Conservation (phyloP, 2,113 vertebrate genomes). For the Leucoraja erinaceus region DNA sequence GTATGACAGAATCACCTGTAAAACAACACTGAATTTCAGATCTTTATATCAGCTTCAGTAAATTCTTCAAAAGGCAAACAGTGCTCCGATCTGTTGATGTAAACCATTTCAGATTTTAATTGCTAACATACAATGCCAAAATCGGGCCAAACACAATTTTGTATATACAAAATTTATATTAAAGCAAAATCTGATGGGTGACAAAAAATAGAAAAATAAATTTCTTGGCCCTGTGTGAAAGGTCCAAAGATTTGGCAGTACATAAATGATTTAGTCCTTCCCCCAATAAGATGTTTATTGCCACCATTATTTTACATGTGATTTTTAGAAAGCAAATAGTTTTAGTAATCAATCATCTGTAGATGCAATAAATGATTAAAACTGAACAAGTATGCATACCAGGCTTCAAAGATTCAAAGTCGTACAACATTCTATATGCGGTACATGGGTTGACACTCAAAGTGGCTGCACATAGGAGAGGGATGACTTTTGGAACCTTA, state of each 20-base stretch:
- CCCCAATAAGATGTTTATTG: neutral
- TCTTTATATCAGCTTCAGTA: neutral
- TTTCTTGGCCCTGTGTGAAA: too few relatives aligned
- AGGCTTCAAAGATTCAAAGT: slow-evolving; percentile 75
- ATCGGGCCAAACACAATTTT: neutral
- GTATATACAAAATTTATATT: neutral
- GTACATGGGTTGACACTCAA: slow-evolving; percentile 89
- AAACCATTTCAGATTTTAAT: neutral
- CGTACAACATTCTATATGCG: slow-evolving; percentile 76
- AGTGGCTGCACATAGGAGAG: slow-evolving; percentile 76
- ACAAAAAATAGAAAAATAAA: neutral
- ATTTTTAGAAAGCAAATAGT: too few relatives aligned
- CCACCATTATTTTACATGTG: neutral
- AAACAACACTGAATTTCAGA: neutral
- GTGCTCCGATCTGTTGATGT: too few relatives aligned
- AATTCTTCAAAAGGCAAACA: neutral
- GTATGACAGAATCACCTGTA: slow-evolving; percentile 84
- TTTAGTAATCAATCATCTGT: neutral
- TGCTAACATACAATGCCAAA: neutral
- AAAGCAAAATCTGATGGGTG: neutral
- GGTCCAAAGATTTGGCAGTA: too few relatives aligned
- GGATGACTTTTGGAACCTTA: slow-evolving; percentile 67
- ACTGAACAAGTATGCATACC: slow-evolving; percentile 54
- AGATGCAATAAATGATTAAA: neutral
- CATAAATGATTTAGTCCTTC: neutral